Evolutionary conservation across 1,140 invertebrate species (phyloP).

Genomic region (Hirudo medicinalis): DNA sequence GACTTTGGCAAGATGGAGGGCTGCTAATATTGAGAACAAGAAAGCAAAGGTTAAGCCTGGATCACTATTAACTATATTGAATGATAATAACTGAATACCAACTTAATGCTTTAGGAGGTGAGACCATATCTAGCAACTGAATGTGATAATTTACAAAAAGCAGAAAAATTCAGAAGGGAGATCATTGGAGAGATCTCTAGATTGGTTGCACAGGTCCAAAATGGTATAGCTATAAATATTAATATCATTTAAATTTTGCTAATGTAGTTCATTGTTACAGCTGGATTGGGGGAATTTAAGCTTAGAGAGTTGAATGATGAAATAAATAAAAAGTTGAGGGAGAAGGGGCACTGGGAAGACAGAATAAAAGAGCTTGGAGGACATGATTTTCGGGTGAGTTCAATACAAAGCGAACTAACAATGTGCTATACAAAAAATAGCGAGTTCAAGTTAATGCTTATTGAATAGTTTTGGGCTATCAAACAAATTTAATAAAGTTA

Average conservation of each 20-base stretch:
- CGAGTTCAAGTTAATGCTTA: neutral
- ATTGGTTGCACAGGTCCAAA: conserved; percentile 98
- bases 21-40: conserved; percentile 68
- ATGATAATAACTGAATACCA: conserved; percentile 6
- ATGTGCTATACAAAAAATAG: no score
- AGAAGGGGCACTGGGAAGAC: conserved; percentile 89
- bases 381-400: conserved; percentile 60
- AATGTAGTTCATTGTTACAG: conserved; percentile 42
- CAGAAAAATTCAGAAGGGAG: conserved; percentile 87
- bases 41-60: conserved; percentile 57
- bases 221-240: conserved; percentile 47
- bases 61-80: neutral
- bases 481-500: neutral
- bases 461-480: neutral
- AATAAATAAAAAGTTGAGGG: conserved; percentile 90
- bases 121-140: conserved; percentile 84
- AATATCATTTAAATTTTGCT: conserved; percentile 14
- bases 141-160: conserved; percentile 72
- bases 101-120: conserved; percentile 46
- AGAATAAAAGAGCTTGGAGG: conserved; percentile 89
- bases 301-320: conserved; percentile 97
- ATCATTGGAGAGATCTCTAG: conserved; percentile 92
- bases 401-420: conserved; percentile 37
- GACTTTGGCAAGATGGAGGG: conserved; percentile 82
- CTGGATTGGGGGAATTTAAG: conserved; percentile 91